These are phyloP conservation scores for Microctenopoma stevenorrisi DNA, from an alignment of 2,797 vertebrate species.

Conservation along the genomic window DNA sequence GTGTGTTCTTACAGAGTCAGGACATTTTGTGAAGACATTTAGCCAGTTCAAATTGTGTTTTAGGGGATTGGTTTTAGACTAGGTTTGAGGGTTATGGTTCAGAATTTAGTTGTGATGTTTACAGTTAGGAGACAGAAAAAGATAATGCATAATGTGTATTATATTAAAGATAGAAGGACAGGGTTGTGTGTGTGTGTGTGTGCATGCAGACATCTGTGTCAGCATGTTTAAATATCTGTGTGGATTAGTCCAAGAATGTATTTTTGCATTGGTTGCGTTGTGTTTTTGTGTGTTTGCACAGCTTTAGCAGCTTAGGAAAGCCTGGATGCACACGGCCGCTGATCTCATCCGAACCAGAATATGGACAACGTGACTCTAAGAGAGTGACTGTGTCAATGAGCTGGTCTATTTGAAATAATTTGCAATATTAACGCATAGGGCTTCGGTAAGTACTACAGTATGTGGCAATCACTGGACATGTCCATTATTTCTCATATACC, in stretches of 20 bases:
- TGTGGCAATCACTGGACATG: too few relatives aligned
- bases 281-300: constrained; percentile 60
- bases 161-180: too few relatives aligned
- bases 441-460: background rate
- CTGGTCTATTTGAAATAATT: constrained; percentile 45
- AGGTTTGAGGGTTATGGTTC: too few relatives aligned
- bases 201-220: background rate
- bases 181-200: constrained; percentile 1
- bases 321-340: constrained; percentile 55
- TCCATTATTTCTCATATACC: too few relatives aligned
- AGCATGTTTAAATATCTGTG: constrained; percentile 14
- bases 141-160: too few relatives aligned
- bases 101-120: too few relatives aligned
- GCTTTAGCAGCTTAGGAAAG: constrained; percentile 62
- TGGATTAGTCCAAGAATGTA: constrained; percentile 3
- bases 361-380: constrained; percentile 36
- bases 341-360: constrained; percentile 50
- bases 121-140: too few relatives aligned
- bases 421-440: constrained; percentile 41
- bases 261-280: constrained; percentile 1
- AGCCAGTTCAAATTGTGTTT: too few relatives aligned
- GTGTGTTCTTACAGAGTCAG: too few relatives aligned
- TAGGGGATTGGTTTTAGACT: too few relatives aligned
- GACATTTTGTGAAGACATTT: too few relatives aligned
- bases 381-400: constrained; percentile 29